These are phyloP conservation scores for Ophiodon elongatus DNA, from an alignment of 2,113 vertebrate species.

Conservation along the genomic window DNA sequence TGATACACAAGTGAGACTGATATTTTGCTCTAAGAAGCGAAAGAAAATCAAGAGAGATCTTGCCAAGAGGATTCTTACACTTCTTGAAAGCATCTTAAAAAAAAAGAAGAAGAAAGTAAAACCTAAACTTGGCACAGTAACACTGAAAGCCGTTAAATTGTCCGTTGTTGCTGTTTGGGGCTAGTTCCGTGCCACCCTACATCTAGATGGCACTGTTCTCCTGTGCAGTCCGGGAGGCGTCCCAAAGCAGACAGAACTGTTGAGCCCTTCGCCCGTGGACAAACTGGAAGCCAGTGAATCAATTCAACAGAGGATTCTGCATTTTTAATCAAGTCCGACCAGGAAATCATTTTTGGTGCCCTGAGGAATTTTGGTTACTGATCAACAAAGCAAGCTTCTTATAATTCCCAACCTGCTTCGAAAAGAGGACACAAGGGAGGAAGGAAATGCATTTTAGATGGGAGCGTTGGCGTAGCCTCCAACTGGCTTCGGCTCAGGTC, in stretches of 20 bases:
- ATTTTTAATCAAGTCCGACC: background rate
- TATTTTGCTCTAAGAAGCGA: background rate
- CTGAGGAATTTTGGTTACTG: conserved; percentile 15
- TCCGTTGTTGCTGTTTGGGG: conserved; percentile 41
- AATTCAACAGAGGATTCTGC: background rate
- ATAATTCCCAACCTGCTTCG: conserved; percentile 26
- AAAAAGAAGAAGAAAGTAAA: background rate
- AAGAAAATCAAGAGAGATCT: background rate
- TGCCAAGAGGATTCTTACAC: conserved; percentile 8
- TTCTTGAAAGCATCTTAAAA: background rate
- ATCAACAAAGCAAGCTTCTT: conserved; percentile 28
- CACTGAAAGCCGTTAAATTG: conserved; percentile 29
- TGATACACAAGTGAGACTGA: background rate
- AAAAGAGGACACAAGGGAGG: conserved; percentile 33
- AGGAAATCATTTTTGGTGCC: background rate
- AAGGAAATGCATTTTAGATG: conserved; percentile 43
- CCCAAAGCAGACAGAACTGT: conserved; percentile 6
- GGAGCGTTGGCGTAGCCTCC: conserved; percentile 43
- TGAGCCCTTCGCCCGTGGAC: background rate
- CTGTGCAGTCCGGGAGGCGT: background rate
- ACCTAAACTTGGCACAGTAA: conserved; percentile 50
- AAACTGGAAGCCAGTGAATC: background rate
- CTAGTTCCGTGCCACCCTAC: conserved; percentile 7
- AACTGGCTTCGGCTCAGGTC: conserved; percentile 71
- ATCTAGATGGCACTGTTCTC: conserved; percentile 43